Percentiles rank a stretch among this genome's conserved stretches.
phyloP scores from a whole-genome alignment of 2,888 invertebrate genomes.

The Netelia melanura region DNA sequence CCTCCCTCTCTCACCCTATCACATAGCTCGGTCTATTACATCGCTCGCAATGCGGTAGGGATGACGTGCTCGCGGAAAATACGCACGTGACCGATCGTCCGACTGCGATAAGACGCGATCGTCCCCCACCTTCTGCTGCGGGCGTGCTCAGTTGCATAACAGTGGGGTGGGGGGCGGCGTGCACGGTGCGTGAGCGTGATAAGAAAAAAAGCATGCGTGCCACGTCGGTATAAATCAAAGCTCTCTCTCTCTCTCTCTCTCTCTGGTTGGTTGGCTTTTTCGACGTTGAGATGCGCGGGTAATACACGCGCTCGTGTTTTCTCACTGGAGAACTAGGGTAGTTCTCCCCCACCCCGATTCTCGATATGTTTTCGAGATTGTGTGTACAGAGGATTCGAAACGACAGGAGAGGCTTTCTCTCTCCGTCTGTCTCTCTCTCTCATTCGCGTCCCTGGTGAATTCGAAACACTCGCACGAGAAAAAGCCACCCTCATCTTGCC shows the following conservation, averaged over 20 bases:
- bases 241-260: constrained; percentile 45
- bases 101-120: constrained; percentile 70
- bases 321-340: background rate
- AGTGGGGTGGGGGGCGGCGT: constrained; percentile 63
- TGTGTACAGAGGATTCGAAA: constrained; percentile 30
- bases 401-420: constrained; percentile 7
- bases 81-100: constrained; percentile 74
- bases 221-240: constrained; percentile 76
- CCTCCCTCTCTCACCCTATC: no score
- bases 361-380: background rate
- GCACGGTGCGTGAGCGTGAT: constrained; percentile 71
- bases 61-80: constrained; percentile 68
- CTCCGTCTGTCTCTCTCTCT: no score
- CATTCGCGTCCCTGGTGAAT: constrained; percentile 72
- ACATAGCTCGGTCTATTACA: constrained; percentile 29
- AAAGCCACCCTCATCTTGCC: constrained; percentile 47
- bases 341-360: constrained; percentile 11
- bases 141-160: constrained; percentile 41
- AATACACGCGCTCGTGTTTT: constrained; percentile 58
- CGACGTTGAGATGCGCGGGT: constrained; percentile 51
- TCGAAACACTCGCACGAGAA: constrained; percentile 71
- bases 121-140: background rate
- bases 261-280: constrained; percentile 55
- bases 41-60: constrained; percentile 21
- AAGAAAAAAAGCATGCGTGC: constrained; percentile 76